A percentile compares a stretch with the other conserved stretches of the same genome.
Conservation (phyloP, 2,888 invertebrate genomes). For the Drosophila subquinaria region DNA sequence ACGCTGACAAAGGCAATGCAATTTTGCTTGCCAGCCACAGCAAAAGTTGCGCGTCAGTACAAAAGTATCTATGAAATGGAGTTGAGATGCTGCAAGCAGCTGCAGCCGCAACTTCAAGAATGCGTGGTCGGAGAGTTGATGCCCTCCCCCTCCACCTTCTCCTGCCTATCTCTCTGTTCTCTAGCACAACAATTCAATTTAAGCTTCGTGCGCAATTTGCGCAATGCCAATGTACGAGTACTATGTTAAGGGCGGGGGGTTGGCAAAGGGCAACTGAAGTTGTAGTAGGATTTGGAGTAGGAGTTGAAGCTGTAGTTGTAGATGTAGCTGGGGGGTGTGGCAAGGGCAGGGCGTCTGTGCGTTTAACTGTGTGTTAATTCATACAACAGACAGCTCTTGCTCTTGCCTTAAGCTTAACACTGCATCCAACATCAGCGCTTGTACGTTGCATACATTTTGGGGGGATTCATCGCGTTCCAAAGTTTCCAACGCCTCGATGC, state of each 20-base stretch:
- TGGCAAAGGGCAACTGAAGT: background rate
- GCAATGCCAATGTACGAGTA: constrained; percentile 52
- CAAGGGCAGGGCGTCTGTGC: constrained; percentile 51
- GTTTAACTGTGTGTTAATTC: constrained; percentile 72
- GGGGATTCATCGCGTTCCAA: constrained; percentile 12
- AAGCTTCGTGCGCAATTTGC: constrained; percentile 80
- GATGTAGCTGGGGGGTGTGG: constrained; percentile 1
- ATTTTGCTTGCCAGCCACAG: constrained; percentile 73
- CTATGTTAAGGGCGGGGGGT: background rate
- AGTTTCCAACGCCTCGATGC: constrained; percentile 18
- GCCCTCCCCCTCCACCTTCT: background rate
- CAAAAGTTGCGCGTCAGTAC: constrained; percentile 73
- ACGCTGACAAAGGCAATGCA: constrained; percentile 82
- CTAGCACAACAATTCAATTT: constrained; percentile 76
- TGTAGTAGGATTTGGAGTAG: background rate
- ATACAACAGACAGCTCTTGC: constrained; percentile 68
- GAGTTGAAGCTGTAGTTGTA: background rate
- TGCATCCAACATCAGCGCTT: constrained; percentile 28
- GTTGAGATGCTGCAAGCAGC: constrained; percentile 58
- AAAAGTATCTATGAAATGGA: constrained; percentile 76
- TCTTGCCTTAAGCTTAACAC: constrained; percentile 23
- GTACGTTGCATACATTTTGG: constrained; percentile 18
- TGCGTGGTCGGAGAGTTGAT: constrained; percentile 59
- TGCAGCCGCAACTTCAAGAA: constrained; percentile 72
- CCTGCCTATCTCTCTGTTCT: background rate